phyloP scores from a whole-genome alignment of 2,888 invertebrate genomes.

The Anagyrus pseudococci region DNA sequence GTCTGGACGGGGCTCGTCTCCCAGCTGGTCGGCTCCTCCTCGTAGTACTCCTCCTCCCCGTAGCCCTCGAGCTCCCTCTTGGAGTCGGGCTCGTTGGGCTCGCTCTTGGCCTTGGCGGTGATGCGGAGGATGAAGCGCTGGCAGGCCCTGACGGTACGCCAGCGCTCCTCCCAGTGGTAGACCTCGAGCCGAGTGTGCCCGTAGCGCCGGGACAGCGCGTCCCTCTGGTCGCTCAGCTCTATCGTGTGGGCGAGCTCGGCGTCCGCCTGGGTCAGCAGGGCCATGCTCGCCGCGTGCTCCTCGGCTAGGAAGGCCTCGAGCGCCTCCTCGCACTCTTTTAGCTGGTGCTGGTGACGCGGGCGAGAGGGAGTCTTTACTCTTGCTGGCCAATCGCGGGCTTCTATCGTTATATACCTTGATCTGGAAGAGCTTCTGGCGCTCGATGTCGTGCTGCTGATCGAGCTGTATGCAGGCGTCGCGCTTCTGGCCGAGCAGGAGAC shows the following conservation, averaged over 20 bases:
- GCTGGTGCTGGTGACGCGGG: conserved; percentile 46
- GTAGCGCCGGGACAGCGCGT: conserved; percentile 47
- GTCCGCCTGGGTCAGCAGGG: conserved; percentile 65
- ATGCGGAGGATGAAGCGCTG: conserved; percentile 73
- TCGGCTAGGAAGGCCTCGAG: conserved; percentile 70
- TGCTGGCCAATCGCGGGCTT: too few relatives aligned
- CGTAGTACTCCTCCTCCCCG: background rate
- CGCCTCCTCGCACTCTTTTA: conserved; percentile 64
- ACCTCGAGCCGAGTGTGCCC: conserved; percentile 59
- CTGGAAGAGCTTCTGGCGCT: conserved; percentile 64
- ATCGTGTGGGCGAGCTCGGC: conserved; percentile 60
- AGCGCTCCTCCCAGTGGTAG: conserved; percentile 70
- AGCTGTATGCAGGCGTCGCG: conserved; percentile 65
- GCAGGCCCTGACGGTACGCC: conserved; percentile 70
- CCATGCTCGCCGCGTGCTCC: conserved; percentile 70
- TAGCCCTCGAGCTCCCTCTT: background rate
- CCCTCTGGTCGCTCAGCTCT: conserved; percentile 40
- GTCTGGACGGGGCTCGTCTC: conserved; percentile 25
- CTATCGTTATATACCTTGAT: conserved; percentile 62
- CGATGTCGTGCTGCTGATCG: conserved; percentile 65
- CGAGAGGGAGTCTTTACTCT: too few relatives aligned
- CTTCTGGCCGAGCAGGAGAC: conserved; percentile 64
- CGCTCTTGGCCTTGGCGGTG: conserved; percentile 57
- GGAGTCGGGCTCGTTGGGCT: background rate
- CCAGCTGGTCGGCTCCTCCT: background rate